Conservation (phyloP, 35 echinoderm and acorn worm genomes). For the Anneissia japonica region DNA sequence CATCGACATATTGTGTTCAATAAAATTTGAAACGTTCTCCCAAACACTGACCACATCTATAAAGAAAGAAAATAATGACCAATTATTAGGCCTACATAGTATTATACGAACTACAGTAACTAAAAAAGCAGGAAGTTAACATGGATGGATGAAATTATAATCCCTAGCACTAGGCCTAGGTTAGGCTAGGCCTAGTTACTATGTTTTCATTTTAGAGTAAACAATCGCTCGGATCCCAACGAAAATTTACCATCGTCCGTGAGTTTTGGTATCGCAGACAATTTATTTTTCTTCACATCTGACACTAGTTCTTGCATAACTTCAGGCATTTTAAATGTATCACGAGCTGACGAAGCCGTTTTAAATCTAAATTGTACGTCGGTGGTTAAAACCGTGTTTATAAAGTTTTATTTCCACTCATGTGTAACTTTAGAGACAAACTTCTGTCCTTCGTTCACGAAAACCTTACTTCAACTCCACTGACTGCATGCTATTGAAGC, state of each 20-base stretch:
- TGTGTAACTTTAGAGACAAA: background rate
- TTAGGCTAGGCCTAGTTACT: background rate
- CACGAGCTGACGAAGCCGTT: background rate
- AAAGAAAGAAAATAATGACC: constrained; percentile 7
- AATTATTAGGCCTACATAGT: background rate
- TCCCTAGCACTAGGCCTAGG: background rate
- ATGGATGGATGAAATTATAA: background rate
- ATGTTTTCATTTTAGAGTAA: background rate
- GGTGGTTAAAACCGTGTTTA: background rate
- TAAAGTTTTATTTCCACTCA: background rate
- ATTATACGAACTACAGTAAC: no score
- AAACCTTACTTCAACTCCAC: no score
- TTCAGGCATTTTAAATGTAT: constrained; percentile 55
- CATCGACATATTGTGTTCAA: constrained; percentile 78
- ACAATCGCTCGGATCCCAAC: background rate
- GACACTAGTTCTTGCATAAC: constrained; percentile 76
- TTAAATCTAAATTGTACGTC: background rate
- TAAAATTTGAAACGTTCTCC: constrained; percentile 86
- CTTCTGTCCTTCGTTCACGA: no score
- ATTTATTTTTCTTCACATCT: constrained; percentile 82
- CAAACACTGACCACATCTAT: constrained; percentile 95
- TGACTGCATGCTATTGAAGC: background rate
- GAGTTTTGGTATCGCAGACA: constrained; percentile 89
- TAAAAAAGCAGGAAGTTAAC: background rate
- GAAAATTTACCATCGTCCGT: constrained; percentile 73